Percentiles rank a stretch among this genome's conserved stretches.
phyloP scores from a whole-genome alignment of 2,797 vertebrate genomes.

The Trematomus bernacchii region DNA sequence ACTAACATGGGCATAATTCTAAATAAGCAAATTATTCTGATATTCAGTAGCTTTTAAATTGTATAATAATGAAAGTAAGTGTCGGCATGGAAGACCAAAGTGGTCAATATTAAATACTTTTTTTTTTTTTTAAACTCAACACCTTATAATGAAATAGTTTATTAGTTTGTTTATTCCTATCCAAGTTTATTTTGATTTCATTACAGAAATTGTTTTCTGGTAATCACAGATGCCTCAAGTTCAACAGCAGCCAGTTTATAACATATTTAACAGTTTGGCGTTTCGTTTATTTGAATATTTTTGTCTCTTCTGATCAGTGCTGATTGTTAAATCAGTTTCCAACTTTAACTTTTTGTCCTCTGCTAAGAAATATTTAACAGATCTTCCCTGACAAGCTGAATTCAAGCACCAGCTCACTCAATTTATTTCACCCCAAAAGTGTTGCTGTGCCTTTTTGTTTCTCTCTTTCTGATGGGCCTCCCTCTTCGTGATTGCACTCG shows the following conservation, averaged over 20 bases:
- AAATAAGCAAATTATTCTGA: slow-evolving; percentile 31
- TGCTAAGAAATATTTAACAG: background rate
- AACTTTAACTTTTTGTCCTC: background rate
- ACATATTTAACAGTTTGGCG: background rate
- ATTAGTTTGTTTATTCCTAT: background rate
- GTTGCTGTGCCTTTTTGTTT: slow-evolving; percentile 53
- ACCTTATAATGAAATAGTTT: background rate
- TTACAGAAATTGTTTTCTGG: too few relatives aligned
- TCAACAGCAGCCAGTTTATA: background rate
- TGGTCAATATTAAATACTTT: background rate
- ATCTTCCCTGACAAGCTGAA: slow-evolving; percentile 6
- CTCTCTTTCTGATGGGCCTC: slow-evolving; percentile 39
- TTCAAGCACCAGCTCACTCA: slow-evolving; percentile 13
- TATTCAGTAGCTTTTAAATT: background rate
- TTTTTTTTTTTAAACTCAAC: background rate
- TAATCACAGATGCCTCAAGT: too few relatives aligned
- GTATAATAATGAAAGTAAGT: background rate
- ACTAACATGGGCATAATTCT: slow-evolving; percentile 18
- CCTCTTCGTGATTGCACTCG: slow-evolving; percentile 75
- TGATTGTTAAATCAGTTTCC: background rate
- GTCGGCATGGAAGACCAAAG: background rate
- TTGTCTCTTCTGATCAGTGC: background rate
- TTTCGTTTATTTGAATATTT: background rate
- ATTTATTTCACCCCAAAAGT: slow-evolving; percentile 5
- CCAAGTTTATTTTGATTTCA: background rate